Base-by-base conservation (phyloP, 2,797 vertebrate genomes). In the Pseudopleuronectes americanus region DNA sequence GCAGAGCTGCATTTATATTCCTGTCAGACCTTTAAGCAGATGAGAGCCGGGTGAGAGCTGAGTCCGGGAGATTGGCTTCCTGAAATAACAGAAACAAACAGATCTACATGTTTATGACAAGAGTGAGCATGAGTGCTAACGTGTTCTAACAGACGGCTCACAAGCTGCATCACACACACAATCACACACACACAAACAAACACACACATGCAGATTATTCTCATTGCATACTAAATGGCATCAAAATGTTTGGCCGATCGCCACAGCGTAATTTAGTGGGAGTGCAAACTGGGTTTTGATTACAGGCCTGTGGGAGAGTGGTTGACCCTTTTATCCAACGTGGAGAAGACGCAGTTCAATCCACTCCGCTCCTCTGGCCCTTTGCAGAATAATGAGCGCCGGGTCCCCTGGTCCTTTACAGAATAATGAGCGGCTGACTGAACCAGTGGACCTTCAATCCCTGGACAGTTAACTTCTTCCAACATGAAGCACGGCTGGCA, bases 371-470 rank as follows among this genome's bases (percentile, higher is more conserved):
- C 72, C 76, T 87, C 62, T 79, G 70, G 76, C 57, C 64, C 70
- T 73, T 79, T 77, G 10, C 70, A 77, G 62, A 66, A 68, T 87
- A 89, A 91, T 86, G 89, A 90, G 80, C 82, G 81, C 51, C 79
- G 57, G 72, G 65, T 85, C 68, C 76, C 86, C 62, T 78, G 69
- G 76, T 55, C 66, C 68, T 74, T 81, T 77, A 19, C 71, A 76
- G 67, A 67, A 65, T 87, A 89, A 91, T 88, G 89, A 90, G 80
- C 83, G 81, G 33, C 80, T 63, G 64, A 68, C 80, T 79, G 72
- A 88, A 87, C 66, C 67, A 54, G 48, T 47, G 58, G 82, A 83
- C 87, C 76, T 80, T 79, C 66, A 56, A 68, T 87, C 48, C 62
- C 64, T 53, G 60, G 64, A 74, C 83, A 66, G 84, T 81, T 87